These are phyloP conservation scores for Plumapathes pennacea DNA, from an alignment of 92 coral and sea anemone species.

Conservation along the genomic window DNA sequence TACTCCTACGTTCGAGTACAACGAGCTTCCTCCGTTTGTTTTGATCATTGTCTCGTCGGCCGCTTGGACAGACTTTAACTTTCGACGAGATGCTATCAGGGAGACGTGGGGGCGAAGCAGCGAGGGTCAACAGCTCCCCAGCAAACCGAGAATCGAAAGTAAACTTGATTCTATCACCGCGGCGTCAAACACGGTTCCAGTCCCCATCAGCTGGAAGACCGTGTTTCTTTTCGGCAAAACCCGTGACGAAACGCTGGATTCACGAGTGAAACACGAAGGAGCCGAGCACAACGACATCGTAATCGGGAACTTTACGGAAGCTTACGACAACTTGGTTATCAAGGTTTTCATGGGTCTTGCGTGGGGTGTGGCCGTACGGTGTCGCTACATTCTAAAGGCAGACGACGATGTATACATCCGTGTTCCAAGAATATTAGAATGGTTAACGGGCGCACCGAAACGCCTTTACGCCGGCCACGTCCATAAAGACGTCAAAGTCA, in stretches of 20 bases:
- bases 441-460: slow-evolving; percentile 29
- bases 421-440: slow-evolving; percentile 28
- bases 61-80: slow-evolving; percentile 10
- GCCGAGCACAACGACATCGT: slow-evolving; percentile 40
- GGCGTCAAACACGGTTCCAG: neutral
- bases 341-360: slow-evolving; percentile 61
- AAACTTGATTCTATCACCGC: slow-evolving; percentile 23
- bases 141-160: neutral
- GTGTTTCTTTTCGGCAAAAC: slow-evolving; percentile 51
- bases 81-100: slow-evolving; percentile 44
- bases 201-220: slow-evolving; percentile 12
- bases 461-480: slow-evolving; percentile 58
- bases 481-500: slow-evolving; percentile 27
- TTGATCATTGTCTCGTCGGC: slow-evolving; percentile 48
- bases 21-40: too few relatives aligned
- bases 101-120: slow-evolving; percentile 47
- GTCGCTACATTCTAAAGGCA: slow-evolving; percentile 45
- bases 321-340: slow-evolving; percentile 31
- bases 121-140: neutral
- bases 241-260: slow-evolving; percentile 7
- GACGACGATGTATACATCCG: slow-evolving; percentile 53
- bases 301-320: slow-evolving; percentile 50
- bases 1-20: too few relatives aligned
- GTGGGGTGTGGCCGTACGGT: slow-evolving; percentile 26
- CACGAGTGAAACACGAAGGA: slow-evolving; percentile 37